A percentile compares a stretch with the other conserved stretches of the same genome.
phyloP scores from a whole-genome alignment of 2,113 vertebrate genomes.

The Datnioides undecimradiatus region DNA sequence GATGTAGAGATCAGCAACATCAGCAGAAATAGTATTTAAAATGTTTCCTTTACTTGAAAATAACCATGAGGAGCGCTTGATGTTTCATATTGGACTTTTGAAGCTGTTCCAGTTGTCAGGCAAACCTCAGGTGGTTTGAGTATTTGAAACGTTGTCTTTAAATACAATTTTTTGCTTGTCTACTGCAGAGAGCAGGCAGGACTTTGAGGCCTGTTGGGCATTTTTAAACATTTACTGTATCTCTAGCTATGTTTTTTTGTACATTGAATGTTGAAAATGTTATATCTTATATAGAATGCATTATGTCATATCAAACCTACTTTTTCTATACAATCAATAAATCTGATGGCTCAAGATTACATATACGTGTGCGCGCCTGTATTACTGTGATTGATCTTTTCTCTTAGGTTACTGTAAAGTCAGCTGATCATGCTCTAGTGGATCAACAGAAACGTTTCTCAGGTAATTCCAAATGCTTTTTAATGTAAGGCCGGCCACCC shows the following conservation, averaged over 20 bases:
- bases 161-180: slow-evolving; percentile 54
- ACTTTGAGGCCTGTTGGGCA: slow-evolving; percentile 70
- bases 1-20: slow-evolving; percentile 43
- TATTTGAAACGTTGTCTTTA: slow-evolving; percentile 28
- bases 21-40: slow-evolving; percentile 50
- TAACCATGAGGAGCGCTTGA: slow-evolving; percentile 31
- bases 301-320: slow-evolving; percentile 88
- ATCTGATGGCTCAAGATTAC: slow-evolving; percentile 79
- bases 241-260: slow-evolving; percentile 84
- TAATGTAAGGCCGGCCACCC: not conserved
- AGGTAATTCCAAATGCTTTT: not conserved
- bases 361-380: not conserved
- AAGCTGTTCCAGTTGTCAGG: slow-evolving; percentile 52
- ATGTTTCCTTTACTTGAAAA: slow-evolving; percentile 38
- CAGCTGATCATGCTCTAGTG: not conserved
- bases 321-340: slow-evolving; percentile 90
- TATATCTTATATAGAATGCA: slow-evolving; percentile 90
- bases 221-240: slow-evolving; percentile 84
- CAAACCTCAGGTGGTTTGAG: slow-evolving; percentile 48
- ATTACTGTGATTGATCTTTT: not conserved
- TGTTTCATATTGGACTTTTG: slow-evolving; percentile 49
- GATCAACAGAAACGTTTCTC: not conserved
- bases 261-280: slow-evolving; percentile 88
- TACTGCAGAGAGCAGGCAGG: slow-evolving; percentile 54
- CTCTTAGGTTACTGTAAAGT: not conserved